Evolutionary conservation across 2,797 vertebrate genomes (phyloP).

Genomic region (Lophotriccus pileatus): DNA sequence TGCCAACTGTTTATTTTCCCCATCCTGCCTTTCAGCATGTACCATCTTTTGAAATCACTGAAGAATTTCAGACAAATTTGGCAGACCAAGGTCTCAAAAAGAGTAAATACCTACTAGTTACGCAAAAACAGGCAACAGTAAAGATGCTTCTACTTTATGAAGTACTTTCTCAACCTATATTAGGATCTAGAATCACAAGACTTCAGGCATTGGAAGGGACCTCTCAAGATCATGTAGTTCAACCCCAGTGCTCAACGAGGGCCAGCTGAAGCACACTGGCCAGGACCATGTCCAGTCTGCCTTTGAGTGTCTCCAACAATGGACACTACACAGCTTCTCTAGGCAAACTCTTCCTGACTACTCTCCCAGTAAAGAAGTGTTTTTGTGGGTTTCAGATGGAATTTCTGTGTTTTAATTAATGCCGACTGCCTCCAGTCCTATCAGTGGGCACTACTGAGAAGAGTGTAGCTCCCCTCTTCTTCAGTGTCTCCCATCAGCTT

Average conservation of each 20-base stretch:
- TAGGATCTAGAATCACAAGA: not conserved
- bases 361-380: not conserved
- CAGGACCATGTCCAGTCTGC: not conserved
- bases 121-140: not conserved
- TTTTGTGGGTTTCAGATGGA: not conserved
- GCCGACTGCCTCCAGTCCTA: not conserved
- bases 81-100: not conserved
- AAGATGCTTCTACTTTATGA: not conserved
- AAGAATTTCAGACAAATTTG: not conserved
- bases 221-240: not conserved
- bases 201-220: not conserved
- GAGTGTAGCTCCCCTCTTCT: not conserved
- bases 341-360: not conserved
- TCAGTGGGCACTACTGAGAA: not conserved
- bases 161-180: not conserved
- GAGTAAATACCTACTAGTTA: not conserved
- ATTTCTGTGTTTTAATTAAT: not conserved
- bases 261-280: not conserved
- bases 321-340: not conserved
- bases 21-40: not conserved
- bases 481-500: not conserved
- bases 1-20: not conserved
- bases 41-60: not conserved
- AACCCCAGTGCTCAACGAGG: rapidly evolving
- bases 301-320: not conserved